Base-by-base conservation (phyloP, 2,888 invertebrate genomes). In the Eupithecia dodoneata region DNA sequence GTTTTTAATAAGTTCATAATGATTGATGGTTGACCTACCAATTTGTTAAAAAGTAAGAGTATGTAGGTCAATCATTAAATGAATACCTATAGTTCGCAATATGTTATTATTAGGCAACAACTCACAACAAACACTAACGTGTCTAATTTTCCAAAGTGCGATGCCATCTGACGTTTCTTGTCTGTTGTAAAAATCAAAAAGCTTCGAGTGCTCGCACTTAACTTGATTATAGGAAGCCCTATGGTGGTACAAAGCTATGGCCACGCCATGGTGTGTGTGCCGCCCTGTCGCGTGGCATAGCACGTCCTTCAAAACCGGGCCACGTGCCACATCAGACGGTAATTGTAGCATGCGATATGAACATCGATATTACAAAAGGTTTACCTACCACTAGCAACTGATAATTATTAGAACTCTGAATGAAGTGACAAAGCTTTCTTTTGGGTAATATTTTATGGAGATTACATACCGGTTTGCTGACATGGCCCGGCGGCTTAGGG, bases 211-310 rank as follows among this genome's bases (percentile, higher is more conserved):
- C 89, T 89, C 89, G 89, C 92, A 95, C 93, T 95, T 95, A 95
- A 96, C 93, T 94, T 95, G 93, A 95, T 95, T 95, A 94, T 93
- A 89, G 86, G 91, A 91, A 90, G 90, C 90, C 89, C 87, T 88
- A 87, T 85, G 85, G 84, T 79, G 79, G 74, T 79, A 84, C 85
- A 86, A 87, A 85, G 82, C 83, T 81, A 84, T 86, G 87, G 85
- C 86, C 44, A 70, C 67, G n/a, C 42, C 15, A 69, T 44, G 69
- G 87, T 87, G 81, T 80, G 80, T 83, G 81, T 83, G 84, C 86
- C 85, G 83, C 87, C 82, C 84, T 71, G 78, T 75, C 87, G 82
- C 88, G 89, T 87, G 89, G 79, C 85, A 79, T 41, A 15, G 83
- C 74, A 59, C 79, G 84, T 85, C 85, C 87, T 87, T 85, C 87